phyloP scores from a whole-genome alignment of 2,797 vertebrate genomes.

The Ptychadena robeensis region DNA sequence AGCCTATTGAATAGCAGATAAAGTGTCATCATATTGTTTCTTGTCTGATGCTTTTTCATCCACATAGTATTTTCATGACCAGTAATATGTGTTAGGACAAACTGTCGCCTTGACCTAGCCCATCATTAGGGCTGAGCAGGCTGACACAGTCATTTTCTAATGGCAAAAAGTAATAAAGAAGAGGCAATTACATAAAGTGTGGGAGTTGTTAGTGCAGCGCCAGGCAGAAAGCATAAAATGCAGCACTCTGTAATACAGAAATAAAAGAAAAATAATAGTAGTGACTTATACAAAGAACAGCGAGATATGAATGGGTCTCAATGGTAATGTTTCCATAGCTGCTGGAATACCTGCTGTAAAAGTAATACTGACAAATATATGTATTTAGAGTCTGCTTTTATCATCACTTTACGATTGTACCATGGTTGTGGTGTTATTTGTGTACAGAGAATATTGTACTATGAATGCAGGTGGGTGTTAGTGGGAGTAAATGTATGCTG shows the following conservation, averaged over 20 bases:
- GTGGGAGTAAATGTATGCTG: too few species aligned
- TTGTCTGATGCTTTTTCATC: not conserved
- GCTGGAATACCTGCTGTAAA: not conserved
- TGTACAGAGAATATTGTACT: too few species aligned
- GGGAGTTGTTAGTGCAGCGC: not conserved
- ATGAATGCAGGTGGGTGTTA: too few species aligned
- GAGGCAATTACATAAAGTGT: not conserved
- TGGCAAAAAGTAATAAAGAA: not conserved
- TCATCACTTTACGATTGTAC: not conserved
- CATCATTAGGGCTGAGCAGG: not conserved
- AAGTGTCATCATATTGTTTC: not conserved
- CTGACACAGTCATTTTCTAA: not conserved
- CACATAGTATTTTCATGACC: not conserved
- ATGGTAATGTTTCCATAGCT: not conserved
- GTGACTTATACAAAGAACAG: not conserved
- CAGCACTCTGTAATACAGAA: not conserved
- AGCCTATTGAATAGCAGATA: not conserved
- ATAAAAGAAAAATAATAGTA: not conserved
- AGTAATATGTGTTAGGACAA: not conserved
- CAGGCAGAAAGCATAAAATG: not conserved
- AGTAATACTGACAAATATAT: constrained; percentile 1
- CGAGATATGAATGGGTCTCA: too few species aligned
- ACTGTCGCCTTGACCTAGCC: not conserved
- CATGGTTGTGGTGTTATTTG: too few species aligned
- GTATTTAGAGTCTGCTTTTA: not conserved